phyloP scores from a whole-genome alignment of 2,797 vertebrate species.

The Dryobates pubescens region DNA sequence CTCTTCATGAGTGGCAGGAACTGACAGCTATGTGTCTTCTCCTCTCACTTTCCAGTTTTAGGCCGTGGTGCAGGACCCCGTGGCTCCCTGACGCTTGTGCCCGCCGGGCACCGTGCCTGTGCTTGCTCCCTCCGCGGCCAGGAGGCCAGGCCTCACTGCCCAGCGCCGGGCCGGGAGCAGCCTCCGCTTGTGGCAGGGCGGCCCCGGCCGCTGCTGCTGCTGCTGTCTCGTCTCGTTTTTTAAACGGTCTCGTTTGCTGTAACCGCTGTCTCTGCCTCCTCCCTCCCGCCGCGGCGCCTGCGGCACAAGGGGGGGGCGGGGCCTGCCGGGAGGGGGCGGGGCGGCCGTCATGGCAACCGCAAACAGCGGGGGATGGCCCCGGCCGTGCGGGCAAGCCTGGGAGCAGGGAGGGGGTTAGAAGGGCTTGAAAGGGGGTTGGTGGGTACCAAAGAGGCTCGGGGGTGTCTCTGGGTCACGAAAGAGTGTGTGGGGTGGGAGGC shows the following conservation, averaged over 20 bases:
- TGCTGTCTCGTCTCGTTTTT: constrained; percentile 34
- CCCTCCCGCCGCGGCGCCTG: neutral
- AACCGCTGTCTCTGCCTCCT: neutral
- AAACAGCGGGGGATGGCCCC: neutral
- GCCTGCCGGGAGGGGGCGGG: neutral
- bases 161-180: constrained; percentile 1
- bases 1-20: too few relatives aligned
- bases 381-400: neutral
- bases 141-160: neutral
- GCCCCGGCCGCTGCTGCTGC: neutral
- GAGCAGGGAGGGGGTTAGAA: neutral
- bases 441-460: neutral
- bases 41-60: constrained; percentile 75
- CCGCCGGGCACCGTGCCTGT: constrained; percentile 8
- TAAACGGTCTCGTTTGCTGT: constrained; percentile 63
- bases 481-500: neutral
- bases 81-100: constrained; percentile 29
- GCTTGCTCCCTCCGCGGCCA: neutral
- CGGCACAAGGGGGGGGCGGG: neutral
- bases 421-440: neutral
- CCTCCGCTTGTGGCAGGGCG: neutral
- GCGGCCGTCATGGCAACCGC: neutral
- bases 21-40: neutral
- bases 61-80: constrained; percentile 56
- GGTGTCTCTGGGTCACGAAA: neutral